Base-by-base conservation (phyloP, 2,797 vertebrate genomes). In the Pteropus rufus region DNA sequence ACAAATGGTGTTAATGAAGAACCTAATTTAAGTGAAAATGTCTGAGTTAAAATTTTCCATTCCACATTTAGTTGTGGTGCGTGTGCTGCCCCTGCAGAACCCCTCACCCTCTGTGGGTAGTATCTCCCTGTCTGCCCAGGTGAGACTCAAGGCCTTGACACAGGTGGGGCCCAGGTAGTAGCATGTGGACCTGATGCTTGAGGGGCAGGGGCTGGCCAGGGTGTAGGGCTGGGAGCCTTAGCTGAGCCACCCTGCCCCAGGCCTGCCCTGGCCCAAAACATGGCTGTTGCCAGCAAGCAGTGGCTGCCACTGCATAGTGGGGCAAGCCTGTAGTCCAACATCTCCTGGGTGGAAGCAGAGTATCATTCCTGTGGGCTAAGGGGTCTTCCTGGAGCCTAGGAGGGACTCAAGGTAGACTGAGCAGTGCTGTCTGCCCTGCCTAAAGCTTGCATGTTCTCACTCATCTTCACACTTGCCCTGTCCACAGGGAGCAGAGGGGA, bases 41-140 rank as follows among this genome's bases (percentile, higher is more conserved):
- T 58, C 96, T 94, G 87, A 97, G 93, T 93, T 93, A 92, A 95
- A 97, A 85, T 44, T 96, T 95, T 97, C 95, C 88, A 26, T 85
- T 92, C 88, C 77, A 75, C 90, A 36, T 92, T 95, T 86, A 92
- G 85, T 94, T 56, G 44, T n/a, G 67, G 77, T 34, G 41, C 14
- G 54, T 77, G 15, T 65, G 90, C 73, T 92, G 31, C 60, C 72
- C 87, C 67, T 89, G 60, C 64, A 89, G 86, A 89, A 39, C 56
- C 34, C 46, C 18, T 54, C 39, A 31, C 36, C 26, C 18, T 84
- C 24, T 24, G 79, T 91, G 77, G 93, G 73, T 2, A 54, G 58
- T 44, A 31, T 94, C 93, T 97, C 60, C 69, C 46, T 72, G 52
- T 49, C 1, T 2, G 73, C 56, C 73, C 52, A 36, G 31, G 44